Evolutionary conservation across 2,888 invertebrate species (phyloP).

Genomic region (Conchocele bisecta): DNA sequence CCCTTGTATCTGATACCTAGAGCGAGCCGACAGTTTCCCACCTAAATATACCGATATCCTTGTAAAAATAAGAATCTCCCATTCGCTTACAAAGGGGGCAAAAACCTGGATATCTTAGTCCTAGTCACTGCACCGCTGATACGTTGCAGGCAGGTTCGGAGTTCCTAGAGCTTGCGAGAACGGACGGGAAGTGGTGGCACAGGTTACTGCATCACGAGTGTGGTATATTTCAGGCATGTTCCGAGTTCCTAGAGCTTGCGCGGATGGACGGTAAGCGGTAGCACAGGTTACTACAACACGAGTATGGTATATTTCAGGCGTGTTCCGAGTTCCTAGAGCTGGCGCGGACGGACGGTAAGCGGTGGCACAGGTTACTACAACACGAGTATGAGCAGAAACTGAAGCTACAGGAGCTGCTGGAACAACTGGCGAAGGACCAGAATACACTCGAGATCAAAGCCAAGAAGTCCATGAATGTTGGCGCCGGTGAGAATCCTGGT

Average conservation of each 20-base stretch:
- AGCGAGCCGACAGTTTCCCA: too few relatives aligned
- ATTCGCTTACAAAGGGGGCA: too few relatives aligned
- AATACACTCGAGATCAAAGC: slow-evolving; percentile 93
- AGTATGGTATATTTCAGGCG: slow-evolving; percentile 87
- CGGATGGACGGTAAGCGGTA: slow-evolving; percentile 95
- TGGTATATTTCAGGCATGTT: slow-evolving; percentile 89
- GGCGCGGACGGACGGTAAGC: slow-evolving; percentile 94
- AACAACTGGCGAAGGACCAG: slow-evolving; percentile 98
- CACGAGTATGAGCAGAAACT: slow-evolving; percentile 97
- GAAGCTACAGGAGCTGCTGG: slow-evolving; percentile 93
- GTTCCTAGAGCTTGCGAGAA: slow-evolving; percentile 94
- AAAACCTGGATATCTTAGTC: too few relatives aligned
- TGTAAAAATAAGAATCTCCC: too few relatives aligned
- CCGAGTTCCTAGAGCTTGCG: slow-evolving; percentile 94
- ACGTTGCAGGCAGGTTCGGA: slow-evolving; percentile 91
- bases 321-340: slow-evolving; percentile 95
- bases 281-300: slow-evolving; percentile 95
- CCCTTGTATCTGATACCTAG: too few relatives aligned
- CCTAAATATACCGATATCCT: too few relatives aligned
- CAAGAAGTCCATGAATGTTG: slow-evolving; percentile 70
- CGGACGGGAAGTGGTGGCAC: slow-evolving; percentile 95
- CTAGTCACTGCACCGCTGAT: too few relatives aligned
- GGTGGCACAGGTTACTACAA: slow-evolving; percentile 95
- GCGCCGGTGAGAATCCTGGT: too few relatives aligned
- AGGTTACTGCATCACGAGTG: slow-evolving; percentile 96